Percentiles rank a stretch among this genome's conserved stretches.
Evolutionary conservation across 2,888 invertebrate genomes (phyloP).

Genomic region (Schizotus pectinicornis): DNA sequence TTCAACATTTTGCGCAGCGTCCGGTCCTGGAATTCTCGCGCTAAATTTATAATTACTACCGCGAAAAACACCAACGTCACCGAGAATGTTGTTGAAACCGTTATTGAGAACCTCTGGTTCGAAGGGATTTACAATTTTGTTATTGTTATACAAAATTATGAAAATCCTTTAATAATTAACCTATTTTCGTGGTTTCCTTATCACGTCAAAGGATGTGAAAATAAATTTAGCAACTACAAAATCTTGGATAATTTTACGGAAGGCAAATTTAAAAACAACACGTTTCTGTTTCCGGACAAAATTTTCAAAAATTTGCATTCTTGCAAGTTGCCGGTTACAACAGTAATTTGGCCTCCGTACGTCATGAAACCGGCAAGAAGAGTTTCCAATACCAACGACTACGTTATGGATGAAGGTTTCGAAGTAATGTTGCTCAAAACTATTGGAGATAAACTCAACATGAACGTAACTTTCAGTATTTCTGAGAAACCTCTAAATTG

Average conservation of each 20-base stretch:
- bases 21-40: constrained; percentile 12
- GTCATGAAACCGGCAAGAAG: constrained; percentile 25
- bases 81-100: neutral
- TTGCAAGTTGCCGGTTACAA: constrained; percentile 30
- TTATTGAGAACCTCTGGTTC: constrained; percentile 15
- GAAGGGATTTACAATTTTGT: constrained; percentile 18
- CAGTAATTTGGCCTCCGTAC: constrained; percentile 36
- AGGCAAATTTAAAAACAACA: neutral
- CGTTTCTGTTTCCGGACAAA: constrained; percentile 23
- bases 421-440: constrained; percentile 34
- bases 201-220: neutral
- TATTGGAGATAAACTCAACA: constrained; percentile 27
- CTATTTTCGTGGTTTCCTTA: constrained; percentile 14
- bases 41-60: constrained; percentile 7
- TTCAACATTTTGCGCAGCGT: constrained; percentile 1
- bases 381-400: constrained; percentile 15
- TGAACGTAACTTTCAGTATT: constrained; percentile 30
- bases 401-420: constrained; percentile 31
- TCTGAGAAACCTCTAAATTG: constrained; percentile 32
- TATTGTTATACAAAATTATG: neutral
- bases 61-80: constrained; percentile 2
- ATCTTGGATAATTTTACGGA: constrained; percentile 3
- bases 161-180: neutral
- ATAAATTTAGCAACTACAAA: neutral
- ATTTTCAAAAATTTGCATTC: constrained; percentile 28